These are phyloP conservation scores for Agriopis aurantiaria DNA, from an alignment of 2,888 invertebrate genomes.

Conservation along the genomic window DNA sequence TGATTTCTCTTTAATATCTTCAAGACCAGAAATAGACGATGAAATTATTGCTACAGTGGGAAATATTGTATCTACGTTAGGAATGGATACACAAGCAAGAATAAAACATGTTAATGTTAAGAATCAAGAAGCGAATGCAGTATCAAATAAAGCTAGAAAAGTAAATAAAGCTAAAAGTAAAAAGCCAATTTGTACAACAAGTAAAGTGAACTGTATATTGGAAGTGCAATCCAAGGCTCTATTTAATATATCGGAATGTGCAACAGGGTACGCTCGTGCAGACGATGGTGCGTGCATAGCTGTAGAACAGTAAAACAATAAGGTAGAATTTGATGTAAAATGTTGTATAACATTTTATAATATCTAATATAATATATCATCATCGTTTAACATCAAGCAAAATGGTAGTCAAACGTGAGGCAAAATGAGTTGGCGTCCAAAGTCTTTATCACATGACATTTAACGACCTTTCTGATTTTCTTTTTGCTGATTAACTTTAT, in stretches of 20 bases:
- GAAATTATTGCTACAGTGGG: background rate
- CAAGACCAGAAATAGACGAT: background rate
- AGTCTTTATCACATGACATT: background rate
- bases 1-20: background rate
- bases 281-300: background rate
- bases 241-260: background rate
- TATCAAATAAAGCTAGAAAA: background rate
- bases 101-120: background rate
- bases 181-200: background rate
- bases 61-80: no score
- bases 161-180: background rate
- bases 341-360: no score
- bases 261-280: conserved; percentile 1
- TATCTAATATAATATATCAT: no score
- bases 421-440: no score
- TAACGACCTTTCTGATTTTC: background rate
- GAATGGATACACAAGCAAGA: background rate
- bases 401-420: no score
- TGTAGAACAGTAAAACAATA: conserved; percentile 2
- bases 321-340: background rate
- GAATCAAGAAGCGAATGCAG: background rate
- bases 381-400: no score
- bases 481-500: background rate
- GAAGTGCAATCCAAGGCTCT: background rate
- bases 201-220: background rate